These are phyloP conservation scores for Apomyelois bistriatella DNA, from an alignment of 2,888 invertebrate genomes.

Conservation along the genomic window DNA sequence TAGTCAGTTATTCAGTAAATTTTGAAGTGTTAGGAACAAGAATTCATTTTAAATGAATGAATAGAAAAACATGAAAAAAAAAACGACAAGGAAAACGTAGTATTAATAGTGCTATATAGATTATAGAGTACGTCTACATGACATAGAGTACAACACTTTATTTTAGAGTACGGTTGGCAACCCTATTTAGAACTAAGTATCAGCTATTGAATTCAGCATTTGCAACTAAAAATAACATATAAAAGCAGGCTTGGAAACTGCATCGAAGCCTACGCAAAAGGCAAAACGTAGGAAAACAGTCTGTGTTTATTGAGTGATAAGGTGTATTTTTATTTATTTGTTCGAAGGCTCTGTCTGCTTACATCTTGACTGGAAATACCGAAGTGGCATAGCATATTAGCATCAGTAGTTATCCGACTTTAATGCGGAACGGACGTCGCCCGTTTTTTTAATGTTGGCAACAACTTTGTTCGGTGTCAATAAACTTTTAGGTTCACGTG, in stretches of 20 bases:
- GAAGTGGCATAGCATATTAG: conserved; percentile 21
- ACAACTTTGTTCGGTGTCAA: conserved; percentile 41
- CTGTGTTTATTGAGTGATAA: conserved; percentile 23
- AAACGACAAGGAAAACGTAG: too few relatives aligned
- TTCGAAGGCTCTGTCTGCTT: conserved; percentile 12
- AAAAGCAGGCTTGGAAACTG: not conserved
- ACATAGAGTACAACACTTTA: too few relatives aligned
- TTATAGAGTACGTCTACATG: too few relatives aligned
- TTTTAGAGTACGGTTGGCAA: too few relatives aligned
- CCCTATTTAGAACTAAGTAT: too few relatives aligned
- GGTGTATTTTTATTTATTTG: conserved; percentile 34
- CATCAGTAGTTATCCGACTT: conserved; percentile 52
- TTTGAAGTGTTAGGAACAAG: too few relatives aligned
- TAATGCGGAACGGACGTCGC: conserved; percentile 38
- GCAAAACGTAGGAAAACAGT: not conserved
- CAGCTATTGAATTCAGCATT: too few relatives aligned
- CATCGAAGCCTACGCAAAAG: conserved; percentile 1
- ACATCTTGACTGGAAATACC: conserved; percentile 34
- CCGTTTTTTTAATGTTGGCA: conserved; percentile 20
- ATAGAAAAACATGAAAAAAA: too few relatives aligned
- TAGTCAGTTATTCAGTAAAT: too few relatives aligned
- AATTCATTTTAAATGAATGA: too few relatives aligned
- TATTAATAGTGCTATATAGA: too few relatives aligned
- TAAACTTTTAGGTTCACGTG: conserved; percentile 42
- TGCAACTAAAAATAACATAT: not conserved